A percentile compares a stretch with the other conserved stretches of the same genome.
These are phyloP conservation scores for Drosophila yakuba DNA, from an alignment of 1,140 invertebrate genomes.

Conservation along the genomic window DNA sequence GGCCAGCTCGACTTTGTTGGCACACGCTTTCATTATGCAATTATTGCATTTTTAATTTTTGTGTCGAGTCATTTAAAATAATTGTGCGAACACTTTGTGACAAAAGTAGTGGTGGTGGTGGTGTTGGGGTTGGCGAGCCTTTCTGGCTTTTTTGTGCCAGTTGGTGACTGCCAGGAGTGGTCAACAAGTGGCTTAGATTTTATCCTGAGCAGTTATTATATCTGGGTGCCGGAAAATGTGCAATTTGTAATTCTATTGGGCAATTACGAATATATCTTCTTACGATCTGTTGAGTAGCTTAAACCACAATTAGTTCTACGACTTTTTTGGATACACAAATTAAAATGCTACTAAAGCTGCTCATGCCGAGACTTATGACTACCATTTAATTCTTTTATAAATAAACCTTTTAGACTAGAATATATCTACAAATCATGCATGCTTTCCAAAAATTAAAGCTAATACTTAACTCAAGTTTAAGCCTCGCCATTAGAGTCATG, in stretches of 20 bases:
- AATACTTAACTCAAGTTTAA: background rate
- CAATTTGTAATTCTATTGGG: slow-evolving; percentile 19
- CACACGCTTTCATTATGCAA: slow-evolving; percentile 68
- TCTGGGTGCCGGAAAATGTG: slow-evolving; percentile 4
- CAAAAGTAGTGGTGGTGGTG: slow-evolving; percentile 12
- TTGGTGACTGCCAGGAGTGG: slow-evolving; percentile 11
- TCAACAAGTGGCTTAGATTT: slow-evolving; percentile 64
- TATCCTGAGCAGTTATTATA: slow-evolving; percentile 15
- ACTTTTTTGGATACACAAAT: background rate
- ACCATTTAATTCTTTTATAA: too few relatives aligned
- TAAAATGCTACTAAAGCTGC: background rate
- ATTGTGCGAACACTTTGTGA: slow-evolving; percentile 70
- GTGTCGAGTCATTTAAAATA: slow-evolving; percentile 79
- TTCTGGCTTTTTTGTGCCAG: slow-evolving; percentile 24
- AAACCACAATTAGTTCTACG: background rate
- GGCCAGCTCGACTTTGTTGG: slow-evolving; percentile 38
- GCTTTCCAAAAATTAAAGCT: too few relatives aligned
- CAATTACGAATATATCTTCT: background rate
- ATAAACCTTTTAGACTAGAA: background rate
- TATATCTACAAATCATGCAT: too few relatives aligned
- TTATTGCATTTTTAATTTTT: slow-evolving; percentile 78
- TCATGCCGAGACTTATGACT: too few relatives aligned
- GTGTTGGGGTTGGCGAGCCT: background rate
- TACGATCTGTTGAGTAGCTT: too few relatives aligned
- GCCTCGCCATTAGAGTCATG: background rate